phyloP scores from a whole-genome alignment of 2,888 invertebrate genomes.

The Nymphalis c-album region DNA sequence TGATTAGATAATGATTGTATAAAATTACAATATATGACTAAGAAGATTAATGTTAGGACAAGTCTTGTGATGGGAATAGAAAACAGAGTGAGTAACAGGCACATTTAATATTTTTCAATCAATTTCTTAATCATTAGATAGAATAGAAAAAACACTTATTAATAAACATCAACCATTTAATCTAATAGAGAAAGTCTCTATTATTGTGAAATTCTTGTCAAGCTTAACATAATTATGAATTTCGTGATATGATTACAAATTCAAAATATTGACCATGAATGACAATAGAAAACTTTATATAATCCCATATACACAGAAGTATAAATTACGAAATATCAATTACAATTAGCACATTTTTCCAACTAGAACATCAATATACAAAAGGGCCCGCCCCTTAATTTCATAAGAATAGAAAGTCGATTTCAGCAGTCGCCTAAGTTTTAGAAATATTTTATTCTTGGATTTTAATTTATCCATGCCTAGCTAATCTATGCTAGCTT shows the following conservation, averaged over 20 bases:
- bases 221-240: not conserved
- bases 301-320: not conserved
- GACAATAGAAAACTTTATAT: not conserved
- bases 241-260: constrained; percentile 1
- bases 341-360: constrained; percentile 13
- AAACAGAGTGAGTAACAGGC: constrained; percentile 44
- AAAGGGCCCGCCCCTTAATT: constrained; percentile 64
- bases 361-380: constrained; percentile 23
- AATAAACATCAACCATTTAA: constrained; percentile 26
- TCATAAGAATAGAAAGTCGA: constrained; percentile 55
- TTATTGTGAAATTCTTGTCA: constrained; percentile 8
- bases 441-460: constrained; percentile 28
- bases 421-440: constrained; percentile 15
- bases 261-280: not conserved
- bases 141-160: constrained; percentile 18
- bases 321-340: constrained; percentile 4
- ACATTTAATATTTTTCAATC: constrained; percentile 41
- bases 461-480: constrained; percentile 47
- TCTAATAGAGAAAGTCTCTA: constrained; percentile 1
- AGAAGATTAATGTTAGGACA: constrained; percentile 33
- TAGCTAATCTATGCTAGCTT: constrained; percentile 77
- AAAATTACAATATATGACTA: constrained; percentile 45
- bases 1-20: constrained; percentile 49
- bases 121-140: constrained; percentile 13
- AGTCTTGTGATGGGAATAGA: constrained; percentile 37